These are phyloP conservation scores for Pipistrellus pygmaeus DNA, from an alignment of 2,797 vertebrate species.

Conservation along the genomic window DNA sequence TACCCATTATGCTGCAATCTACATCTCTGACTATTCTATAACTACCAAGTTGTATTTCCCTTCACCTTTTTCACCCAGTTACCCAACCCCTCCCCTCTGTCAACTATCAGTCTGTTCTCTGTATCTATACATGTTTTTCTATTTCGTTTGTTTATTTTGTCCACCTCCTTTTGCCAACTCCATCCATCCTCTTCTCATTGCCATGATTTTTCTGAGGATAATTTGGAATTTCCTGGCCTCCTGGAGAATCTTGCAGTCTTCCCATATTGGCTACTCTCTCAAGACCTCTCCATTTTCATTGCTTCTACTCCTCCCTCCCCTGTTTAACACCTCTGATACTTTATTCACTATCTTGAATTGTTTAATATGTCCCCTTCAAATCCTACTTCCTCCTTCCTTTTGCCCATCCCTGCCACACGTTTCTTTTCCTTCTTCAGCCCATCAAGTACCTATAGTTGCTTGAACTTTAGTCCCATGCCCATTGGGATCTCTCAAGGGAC, in stretches of 20 bases:
- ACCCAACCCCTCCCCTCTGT: background rate
- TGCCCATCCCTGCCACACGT: background rate
- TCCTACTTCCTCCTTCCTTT: background rate
- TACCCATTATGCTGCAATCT: background rate
- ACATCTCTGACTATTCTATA: background rate
- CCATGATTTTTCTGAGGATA: slow-evolving; percentile 20
- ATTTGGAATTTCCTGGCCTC: background rate
- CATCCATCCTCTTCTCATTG: background rate
- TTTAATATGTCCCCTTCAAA: background rate
- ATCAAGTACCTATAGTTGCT: background rate
- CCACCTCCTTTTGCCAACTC: background rate
- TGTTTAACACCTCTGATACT: background rate
- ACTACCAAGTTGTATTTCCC: background rate
- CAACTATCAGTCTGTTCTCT: background rate
- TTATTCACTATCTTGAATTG: background rate
- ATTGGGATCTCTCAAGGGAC: background rate
- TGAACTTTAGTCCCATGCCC: background rate
- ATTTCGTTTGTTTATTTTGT: background rate
- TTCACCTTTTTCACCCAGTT: background rate
- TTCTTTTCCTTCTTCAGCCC: background rate
- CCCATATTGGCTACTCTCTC: background rate
- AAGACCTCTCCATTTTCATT: background rate
- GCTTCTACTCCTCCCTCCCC: background rate
- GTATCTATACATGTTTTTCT: background rate
- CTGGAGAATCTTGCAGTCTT: background rate